A percentile compares a stretch with the other conserved stretches of the same genome.
These are phyloP conservation scores for Odobenus rosmarus DNA, from an alignment of 2,113 vertebrate genomes.

Conservation along the genomic window DNA sequence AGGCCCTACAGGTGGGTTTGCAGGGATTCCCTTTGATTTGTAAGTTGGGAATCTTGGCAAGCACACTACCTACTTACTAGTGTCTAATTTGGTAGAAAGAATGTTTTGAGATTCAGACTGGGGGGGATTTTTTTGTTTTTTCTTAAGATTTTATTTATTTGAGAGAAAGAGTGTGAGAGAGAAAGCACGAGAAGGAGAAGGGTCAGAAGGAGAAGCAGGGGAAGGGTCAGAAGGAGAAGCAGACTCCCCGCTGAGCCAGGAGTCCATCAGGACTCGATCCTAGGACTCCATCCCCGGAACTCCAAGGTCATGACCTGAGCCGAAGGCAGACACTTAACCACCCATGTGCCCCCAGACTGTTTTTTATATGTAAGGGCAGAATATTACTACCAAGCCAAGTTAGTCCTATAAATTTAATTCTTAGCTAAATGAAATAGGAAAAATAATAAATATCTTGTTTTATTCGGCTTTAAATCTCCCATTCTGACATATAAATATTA, in stretches of 20 bases:
- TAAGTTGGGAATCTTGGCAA: not conserved
- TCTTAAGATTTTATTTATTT: not conserved
- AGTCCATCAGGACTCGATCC: too few relatives aligned
- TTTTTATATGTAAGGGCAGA: not conserved
- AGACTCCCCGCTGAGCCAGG: too few relatives aligned
- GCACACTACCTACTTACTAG: not conserved
- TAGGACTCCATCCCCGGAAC: not conserved
- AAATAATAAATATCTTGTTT: conserved; percentile 36
- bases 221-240: not conserved
- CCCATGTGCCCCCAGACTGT: not conserved
- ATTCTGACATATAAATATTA: conserved; percentile 17
- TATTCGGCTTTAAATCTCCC: conserved; percentile 55
- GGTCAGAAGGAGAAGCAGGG: not conserved
- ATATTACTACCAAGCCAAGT: conserved; percentile 4
- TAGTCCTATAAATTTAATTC: conserved; percentile 55
- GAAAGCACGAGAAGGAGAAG: not conserved
- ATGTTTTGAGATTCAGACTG: not conserved
- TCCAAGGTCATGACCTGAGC: not conserved
- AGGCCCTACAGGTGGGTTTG: not conserved
- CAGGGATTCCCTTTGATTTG: not conserved
- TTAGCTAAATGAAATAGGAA: conserved; percentile 52
- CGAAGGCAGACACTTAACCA: not conserved
- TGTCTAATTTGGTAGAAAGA: conserved; percentile 11
- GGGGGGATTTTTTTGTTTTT: not conserved
- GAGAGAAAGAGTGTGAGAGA: not conserved